Percentiles rank a stretch among this genome's conserved stretches.
Conservation (phyloP, 2,888 invertebrate genomes). For the Andrena fulva region DNA sequence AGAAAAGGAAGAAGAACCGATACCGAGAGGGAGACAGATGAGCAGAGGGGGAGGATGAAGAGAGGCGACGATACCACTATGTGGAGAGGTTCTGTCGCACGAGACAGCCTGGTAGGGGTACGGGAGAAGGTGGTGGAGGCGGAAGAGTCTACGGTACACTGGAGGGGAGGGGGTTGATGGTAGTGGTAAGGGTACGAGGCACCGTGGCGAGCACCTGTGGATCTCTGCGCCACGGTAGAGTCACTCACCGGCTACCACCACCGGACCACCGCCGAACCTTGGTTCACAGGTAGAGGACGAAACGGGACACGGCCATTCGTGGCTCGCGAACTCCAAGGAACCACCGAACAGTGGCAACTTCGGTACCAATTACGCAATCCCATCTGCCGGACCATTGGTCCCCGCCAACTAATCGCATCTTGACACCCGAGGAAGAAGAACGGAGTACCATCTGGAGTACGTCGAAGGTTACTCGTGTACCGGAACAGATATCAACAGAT, state of each 20-base stretch:
- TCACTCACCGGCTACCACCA: conserved; percentile 84
- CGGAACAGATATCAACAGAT: not conserved
- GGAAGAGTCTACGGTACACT: conserved; percentile 65
- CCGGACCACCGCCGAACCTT: conserved; percentile 79
- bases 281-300: conserved; percentile 61
- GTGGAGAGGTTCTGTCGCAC: conserved; percentile 52
- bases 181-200: conserved; percentile 78
- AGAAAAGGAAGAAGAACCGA: conserved; percentile 41
- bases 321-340: conserved; percentile 35
- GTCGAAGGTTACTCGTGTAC: not conserved
- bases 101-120: conserved; percentile 59
- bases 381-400: not conserved
- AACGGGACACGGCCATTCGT: conserved; percentile 52
- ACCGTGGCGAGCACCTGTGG: conserved; percentile 83
- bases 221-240: conserved; percentile 81
- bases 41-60: conserved; percentile 50
- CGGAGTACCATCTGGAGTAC: no score
- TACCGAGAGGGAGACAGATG: conserved; percentile 31
- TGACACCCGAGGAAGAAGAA: not conserved
- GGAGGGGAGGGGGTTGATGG: conserved; percentile 71
- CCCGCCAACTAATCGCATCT: not conserved
- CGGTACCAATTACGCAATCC: conserved; percentile 18
- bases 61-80: conserved; percentile 56
- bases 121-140: conserved; percentile 67
- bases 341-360: conserved; percentile 1